Evolutionary conservation across 2,888 invertebrate genomes (phyloP).

Genomic region (Alloscopus bannaensis): DNA sequence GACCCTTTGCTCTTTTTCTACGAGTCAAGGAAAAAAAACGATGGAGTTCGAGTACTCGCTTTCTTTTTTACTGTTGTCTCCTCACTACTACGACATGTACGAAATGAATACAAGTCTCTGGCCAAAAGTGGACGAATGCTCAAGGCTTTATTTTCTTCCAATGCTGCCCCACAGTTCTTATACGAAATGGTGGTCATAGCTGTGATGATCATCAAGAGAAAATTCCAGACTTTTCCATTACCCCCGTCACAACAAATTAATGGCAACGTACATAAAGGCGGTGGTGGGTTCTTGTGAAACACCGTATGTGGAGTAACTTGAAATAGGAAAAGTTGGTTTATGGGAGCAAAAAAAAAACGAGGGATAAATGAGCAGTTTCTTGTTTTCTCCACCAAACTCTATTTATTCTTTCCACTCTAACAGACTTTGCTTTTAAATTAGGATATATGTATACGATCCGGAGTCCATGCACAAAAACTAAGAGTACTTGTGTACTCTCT

Average conservation of each 20-base stretch:
- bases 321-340: constrained; percentile 10
- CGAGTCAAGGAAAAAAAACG: neutral
- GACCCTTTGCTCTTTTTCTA: constrained; percentile 18
- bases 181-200: constrained; percentile 38
- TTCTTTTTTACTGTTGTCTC: neutral
- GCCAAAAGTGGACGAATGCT: neutral
- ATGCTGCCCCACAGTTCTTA: too few species aligned
- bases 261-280: constrained; percentile 28
- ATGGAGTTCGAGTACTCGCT: constrained; percentile 4
- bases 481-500: too few species aligned
- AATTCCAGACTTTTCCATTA: constrained; percentile 48
- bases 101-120: neutral
- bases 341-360: constrained; percentile 15
- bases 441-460: too few species aligned
- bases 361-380: constrained; percentile 42
- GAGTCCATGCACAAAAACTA: too few species aligned
- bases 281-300: constrained; percentile 31
- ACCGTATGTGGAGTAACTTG: neutral
- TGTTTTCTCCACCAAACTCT: constrained; percentile 25
- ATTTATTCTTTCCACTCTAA: constrained; percentile 33
- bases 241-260: constrained; percentile 60
- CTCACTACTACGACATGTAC: neutral
- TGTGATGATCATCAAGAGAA: constrained; percentile 44
- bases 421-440: constrained; percentile 46
- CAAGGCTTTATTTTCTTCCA: constrained; percentile 42